These are phyloP conservation scores for Phalacrocorax brasilianus DNA, from an alignment of 2,113 vertebrate genomes.

Conservation along the genomic window DNA sequence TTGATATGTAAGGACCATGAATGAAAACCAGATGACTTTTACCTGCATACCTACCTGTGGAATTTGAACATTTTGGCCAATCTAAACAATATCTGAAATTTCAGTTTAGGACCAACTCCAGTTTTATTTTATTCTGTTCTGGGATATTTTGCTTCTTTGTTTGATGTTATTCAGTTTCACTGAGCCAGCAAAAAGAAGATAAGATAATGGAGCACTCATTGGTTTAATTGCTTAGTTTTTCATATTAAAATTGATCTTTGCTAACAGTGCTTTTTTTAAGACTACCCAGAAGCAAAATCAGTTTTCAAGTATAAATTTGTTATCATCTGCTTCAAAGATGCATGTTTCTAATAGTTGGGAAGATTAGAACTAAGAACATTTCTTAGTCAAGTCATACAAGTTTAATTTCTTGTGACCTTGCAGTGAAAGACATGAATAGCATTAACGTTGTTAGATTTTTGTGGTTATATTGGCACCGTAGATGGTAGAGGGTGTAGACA, in stretches of 20 bases:
- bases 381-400: neutral
- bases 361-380: neutral
- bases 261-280: neutral
- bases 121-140: neutral
- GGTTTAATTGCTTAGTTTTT: neutral
- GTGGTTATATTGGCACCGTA: neutral
- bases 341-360: neutral
- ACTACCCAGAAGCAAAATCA: neutral
- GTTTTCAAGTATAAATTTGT: neutral
- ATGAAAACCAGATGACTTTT: neutral
- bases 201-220: neutral
- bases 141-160: neutral
- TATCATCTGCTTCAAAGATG: neutral
- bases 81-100: neutral
- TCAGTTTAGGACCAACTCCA: neutral
- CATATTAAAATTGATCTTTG: neutral
- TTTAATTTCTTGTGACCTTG: neutral
- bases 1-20: neutral
- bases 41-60: neutral
- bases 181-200: neutral
- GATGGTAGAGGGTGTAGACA: neutral
- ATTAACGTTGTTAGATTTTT: neutral
- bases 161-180: neutral
- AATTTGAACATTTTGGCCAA: neutral
- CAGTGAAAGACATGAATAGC: neutral